A percentile compares a stretch with the other conserved stretches of the same genome.
These are phyloP conservation scores for Rhea pennata DNA, from an alignment of 2,113 vertebrate genomes.

Conservation along the genomic window DNA sequence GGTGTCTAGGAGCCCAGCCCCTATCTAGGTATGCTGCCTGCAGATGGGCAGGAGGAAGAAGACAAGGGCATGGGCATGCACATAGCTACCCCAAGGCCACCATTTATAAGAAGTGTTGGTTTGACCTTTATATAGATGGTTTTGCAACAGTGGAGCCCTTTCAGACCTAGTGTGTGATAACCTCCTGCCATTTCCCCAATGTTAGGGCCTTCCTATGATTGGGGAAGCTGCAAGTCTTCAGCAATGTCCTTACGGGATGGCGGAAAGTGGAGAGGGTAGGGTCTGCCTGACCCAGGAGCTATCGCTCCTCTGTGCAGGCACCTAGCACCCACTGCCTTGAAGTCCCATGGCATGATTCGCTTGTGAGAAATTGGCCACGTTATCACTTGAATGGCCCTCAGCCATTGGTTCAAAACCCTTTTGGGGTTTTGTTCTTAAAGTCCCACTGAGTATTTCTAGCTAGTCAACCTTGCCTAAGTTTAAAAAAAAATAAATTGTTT, in stretches of 20 bases:
- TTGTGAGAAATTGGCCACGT: accelerated
- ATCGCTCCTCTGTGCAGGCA: background rate
- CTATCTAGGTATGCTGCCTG: background rate
- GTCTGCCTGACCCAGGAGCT: background rate
- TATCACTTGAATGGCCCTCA: background rate
- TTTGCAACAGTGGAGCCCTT: background rate
- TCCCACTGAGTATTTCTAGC: background rate
- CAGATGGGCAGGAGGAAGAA: background rate
- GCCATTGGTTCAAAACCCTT: background rate
- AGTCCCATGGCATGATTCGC: accelerated
- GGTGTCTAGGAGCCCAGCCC: background rate
- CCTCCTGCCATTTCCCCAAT: no score
- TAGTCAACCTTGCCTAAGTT: background rate
- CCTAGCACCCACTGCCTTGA: accelerated
- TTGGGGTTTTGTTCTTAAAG: background rate
- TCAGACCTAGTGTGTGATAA: no score
- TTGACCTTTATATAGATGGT: background rate
- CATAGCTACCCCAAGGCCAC: background rate
- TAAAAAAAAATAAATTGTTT: background rate
- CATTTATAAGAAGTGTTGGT: background rate
- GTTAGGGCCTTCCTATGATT: background rate
- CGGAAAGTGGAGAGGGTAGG: no score
- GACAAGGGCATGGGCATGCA: background rate
- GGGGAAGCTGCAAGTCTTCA: background rate
- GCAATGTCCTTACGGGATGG: background rate